Evolutionary conservation across 2,888 invertebrate species (phyloP), one percentile per base, ranked within the genome.

Genomic region (Cyclophora albipunctata): DNA sequence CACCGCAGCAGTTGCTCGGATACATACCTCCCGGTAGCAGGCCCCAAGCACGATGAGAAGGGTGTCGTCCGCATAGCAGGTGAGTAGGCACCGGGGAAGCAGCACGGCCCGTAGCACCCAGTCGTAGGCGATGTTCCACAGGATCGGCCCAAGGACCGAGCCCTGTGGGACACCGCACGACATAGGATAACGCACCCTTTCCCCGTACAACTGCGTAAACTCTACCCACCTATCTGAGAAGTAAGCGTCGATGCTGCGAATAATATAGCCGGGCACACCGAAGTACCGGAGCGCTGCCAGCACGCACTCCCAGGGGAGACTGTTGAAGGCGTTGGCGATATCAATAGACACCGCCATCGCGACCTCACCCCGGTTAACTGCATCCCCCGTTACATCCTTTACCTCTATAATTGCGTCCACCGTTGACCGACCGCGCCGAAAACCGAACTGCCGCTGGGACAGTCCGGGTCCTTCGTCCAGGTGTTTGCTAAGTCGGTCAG

Each of bases 21-120:
- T 3, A 34, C 7, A 7, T 40, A 41, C 34, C n/a, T 41, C 46
- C 3, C 49, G 5, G 20, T 46, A 49, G 7, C 40, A 33, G 3
- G 40, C 41, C 7, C 49, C 53, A 2, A 4, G 50, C 20, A 20
- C 53, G 4, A 49, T 33, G 3, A 54, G 48, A 6, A 59, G 43
- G 3, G 55, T 55, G 48, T 57, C 57, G 41, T 55, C 59, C 1
- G 59, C 55, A 34, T 52, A 59, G n/a, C 57, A 57, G 4, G 46
- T 35, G 0, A 57, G 35, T 5, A 34, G 42, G 3, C 48, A 44
- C 2, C 50, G 47, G 2, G 7, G 33, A 33, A 50, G 50, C 34
- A 48, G 50, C 4, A 34, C 34, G 3, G 48, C 49, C 0, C 57
- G 48, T 34, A 58, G 49, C 2, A 58, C 54, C 45, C 44, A 45